Percentiles rank a stretch among this genome's conserved stretches.
Evolutionary conservation across 2,113 vertebrate species (phyloP).

Genomic region (Amia ocellicauda): DNA sequence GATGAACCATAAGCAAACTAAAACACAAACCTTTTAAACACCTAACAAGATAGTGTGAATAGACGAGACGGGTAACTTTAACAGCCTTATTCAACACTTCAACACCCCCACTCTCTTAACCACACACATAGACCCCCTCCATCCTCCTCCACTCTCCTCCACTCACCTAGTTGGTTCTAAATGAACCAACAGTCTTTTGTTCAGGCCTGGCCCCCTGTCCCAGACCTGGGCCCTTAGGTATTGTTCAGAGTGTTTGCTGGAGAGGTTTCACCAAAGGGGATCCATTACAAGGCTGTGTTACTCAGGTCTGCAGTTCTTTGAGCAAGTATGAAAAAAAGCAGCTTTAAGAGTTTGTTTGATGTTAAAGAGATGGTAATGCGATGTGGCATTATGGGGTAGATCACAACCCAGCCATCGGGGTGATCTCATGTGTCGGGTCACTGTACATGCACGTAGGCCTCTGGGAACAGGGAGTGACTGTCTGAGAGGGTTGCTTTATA

Average conservation of each 20-base stretch:
- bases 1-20: no score
- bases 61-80: no score
- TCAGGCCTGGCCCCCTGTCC: constrained; percentile 17
- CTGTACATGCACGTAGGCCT: background rate
- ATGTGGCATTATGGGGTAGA: constrained; percentile 48
- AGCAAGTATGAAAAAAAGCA: constrained; percentile 24
- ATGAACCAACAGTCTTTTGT: constrained; percentile 2
- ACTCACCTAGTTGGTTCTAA: constrained; percentile 26
- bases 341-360: constrained; percentile 45
- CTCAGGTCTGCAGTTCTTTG: constrained; percentile 20
- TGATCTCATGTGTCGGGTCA: constrained; percentile 15
- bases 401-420: constrained; percentile 23
- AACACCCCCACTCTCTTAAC: constrained; percentile 9
- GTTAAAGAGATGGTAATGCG: constrained; percentile 63
- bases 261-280: constrained; percentile 25
- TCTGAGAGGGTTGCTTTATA: constrained; percentile 4
- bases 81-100: background rate
- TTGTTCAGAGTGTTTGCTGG: constrained; percentile 15
- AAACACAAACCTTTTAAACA: no score
- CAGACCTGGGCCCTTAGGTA: constrained; percentile 31
- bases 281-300: constrained; percentile 34
- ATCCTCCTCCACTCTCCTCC: no score
- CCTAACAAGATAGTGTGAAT: no score
- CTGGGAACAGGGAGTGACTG: background rate
- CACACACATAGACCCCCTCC: constrained; percentile 14